Percentiles rank a stretch among this genome's conserved stretches.
Evolutionary conservation across 2,113 vertebrate genomes (phyloP).

Genomic region (Bos javanicus): DNA sequence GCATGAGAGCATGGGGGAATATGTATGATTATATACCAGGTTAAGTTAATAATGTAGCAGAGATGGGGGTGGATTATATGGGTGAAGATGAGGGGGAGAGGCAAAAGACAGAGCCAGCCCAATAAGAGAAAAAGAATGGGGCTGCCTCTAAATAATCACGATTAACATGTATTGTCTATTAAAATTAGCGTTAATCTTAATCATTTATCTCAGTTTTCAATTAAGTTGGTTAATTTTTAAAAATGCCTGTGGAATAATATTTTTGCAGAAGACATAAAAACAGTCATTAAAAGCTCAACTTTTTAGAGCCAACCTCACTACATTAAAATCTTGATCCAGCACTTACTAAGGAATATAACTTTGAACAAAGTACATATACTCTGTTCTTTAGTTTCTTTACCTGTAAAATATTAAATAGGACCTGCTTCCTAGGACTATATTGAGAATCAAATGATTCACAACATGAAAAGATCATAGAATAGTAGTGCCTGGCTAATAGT

Average conservation of each 20-base stretch:
- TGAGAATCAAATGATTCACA: neutral
- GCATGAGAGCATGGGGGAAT: neutral
- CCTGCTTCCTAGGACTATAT: neutral
- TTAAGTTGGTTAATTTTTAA: neutral
- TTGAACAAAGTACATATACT: neutral
- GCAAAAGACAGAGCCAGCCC: neutral
- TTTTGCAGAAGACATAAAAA: neutral
- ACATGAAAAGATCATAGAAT: neutral
- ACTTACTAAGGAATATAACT: neutral
- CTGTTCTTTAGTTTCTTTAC: neutral
- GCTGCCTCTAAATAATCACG: neutral
- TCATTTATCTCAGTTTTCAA: neutral
- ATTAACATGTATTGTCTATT: neutral
- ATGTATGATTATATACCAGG: neutral
- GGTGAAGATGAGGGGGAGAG: neutral
- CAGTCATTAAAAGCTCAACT: neutral
- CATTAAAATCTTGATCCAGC: neutral
- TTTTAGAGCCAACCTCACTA: neutral
- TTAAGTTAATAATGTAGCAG: neutral
- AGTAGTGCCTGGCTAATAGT: neutral
- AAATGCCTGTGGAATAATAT: neutral
- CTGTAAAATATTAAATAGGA: neutral
- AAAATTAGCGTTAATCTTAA: neutral
- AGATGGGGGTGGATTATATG: neutral
- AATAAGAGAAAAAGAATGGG: neutral